These are phyloP conservation scores for Ephestia elutella DNA, from an alignment of 1,140 invertebrate species.

Conservation along the genomic window DNA sequence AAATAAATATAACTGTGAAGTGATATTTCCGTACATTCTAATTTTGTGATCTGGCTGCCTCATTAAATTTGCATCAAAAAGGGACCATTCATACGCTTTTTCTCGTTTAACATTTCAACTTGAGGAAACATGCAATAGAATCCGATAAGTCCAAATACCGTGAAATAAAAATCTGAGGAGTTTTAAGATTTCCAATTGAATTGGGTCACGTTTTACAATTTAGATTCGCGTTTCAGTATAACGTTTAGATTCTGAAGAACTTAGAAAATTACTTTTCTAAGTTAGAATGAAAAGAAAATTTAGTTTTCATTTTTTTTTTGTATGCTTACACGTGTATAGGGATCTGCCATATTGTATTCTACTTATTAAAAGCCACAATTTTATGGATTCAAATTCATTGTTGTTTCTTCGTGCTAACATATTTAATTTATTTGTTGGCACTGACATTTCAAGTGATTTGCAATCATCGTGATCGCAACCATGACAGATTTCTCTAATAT, in stretches of 20 bases:
- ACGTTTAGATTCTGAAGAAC: neutral
- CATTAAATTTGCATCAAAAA: slow-evolving; percentile 58
- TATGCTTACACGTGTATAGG: too few relatives aligned
- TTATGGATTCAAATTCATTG: too few relatives aligned
- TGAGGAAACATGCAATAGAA: slow-evolving; percentile 2
- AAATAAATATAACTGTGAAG: too few relatives aligned
- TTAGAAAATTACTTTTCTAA: slow-evolving; percentile 21
- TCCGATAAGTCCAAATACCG: slow-evolving; percentile 2
- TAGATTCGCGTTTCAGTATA: neutral
- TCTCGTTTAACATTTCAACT: slow-evolving; percentile 33
- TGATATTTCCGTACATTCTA: neutral
- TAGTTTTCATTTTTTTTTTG: neutral
- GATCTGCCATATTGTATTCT: too few relatives aligned
- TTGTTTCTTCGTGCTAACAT: too few relatives aligned
- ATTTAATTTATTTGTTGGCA: too few relatives aligned
- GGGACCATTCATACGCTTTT: slow-evolving; percentile 35
- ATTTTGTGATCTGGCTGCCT: slow-evolving; percentile 30
- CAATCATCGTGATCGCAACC: too few relatives aligned
- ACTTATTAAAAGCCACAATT: too few relatives aligned
- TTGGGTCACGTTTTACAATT: slow-evolving; percentile 1
- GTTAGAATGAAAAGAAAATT: slow-evolving; percentile 25
- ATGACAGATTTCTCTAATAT: too few relatives aligned
- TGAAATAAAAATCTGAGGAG: neutral
- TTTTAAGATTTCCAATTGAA: neutral
- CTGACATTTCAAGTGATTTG: too few relatives aligned